Evolutionary conservation across 2,797 vertebrate genomes (phyloP).

Genomic region (Phaenicophaeus curvirostris): DNA sequence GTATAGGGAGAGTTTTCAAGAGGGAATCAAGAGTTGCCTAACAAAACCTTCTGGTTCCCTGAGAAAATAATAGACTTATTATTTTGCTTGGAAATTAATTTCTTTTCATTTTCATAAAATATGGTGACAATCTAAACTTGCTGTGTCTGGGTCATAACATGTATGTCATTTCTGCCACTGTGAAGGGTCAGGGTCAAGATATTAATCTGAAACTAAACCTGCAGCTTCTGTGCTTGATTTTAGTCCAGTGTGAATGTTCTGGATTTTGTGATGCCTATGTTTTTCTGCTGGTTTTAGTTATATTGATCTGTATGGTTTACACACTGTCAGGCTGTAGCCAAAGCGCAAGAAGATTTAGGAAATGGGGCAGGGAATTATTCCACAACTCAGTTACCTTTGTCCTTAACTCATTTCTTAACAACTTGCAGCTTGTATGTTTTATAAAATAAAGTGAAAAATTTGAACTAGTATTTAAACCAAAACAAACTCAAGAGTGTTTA

Average conservation of each 20-base stretch:
- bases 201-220: slow-evolving; percentile 39
- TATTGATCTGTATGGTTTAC: slow-evolving; percentile 58
- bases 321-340: slow-evolving; percentile 55
- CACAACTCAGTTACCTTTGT: slow-evolving; percentile 63
- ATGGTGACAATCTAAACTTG: not conserved
- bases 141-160: not conserved
- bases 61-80: not conserved
- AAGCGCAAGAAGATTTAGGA: slow-evolving; percentile 62
- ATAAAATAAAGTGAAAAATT: slow-evolving; percentile 66
- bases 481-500: slow-evolving; percentile 38
- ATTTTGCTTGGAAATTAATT: not conserved
- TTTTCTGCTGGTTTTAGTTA: slow-evolving; percentile 54
- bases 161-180: not conserved
- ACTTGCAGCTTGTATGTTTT: slow-evolving; percentile 70
- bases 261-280: slow-evolving; percentile 32
- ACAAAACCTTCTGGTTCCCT: not conserved
- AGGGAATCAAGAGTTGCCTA: not conserved
- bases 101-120: not conserved
- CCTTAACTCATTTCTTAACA: slow-evolving; percentile 72
- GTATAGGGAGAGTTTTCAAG: not conserved
- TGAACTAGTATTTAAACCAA: slow-evolving; percentile 40
- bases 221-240: slow-evolving; percentile 34
- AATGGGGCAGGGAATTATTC: slow-evolving; percentile 68
- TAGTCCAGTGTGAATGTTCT: slow-evolving; percentile 28
- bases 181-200: not conserved